Base-by-base conservation (phyloP, 2,888 invertebrate species). In the Scelioninae gen. 1 region DNA sequence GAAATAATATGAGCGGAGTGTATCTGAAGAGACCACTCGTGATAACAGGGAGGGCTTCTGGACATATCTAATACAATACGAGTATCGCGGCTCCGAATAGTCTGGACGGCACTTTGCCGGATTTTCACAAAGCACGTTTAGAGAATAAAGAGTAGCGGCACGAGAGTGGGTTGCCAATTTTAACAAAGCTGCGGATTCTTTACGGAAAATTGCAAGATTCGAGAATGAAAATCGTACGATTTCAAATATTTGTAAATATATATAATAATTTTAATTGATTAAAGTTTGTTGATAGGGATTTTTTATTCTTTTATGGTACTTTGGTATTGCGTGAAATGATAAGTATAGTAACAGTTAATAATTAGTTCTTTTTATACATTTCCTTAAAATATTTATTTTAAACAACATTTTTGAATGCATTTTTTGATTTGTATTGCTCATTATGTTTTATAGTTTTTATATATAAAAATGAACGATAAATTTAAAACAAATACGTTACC, bases 101-200 rank as follows among this genome's bases (percentile, higher is more conserved):
- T 83, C 83, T 83, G 83, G 76, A 80, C 76, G 76, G 72, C 76
- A 72, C 79, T 80, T 79, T 68, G 69, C 58, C 51, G 83, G 83
- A 83, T 83, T 83, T 80, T 77, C 76, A 63, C 76, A 63, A 72
- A 83, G 79, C 83, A 83, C 83, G 83, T 83, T 80, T 78, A 66
- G 75, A 75, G 69, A 66, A 83, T 83, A 83, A 83, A 83, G 79
- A 75, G 47, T 65, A 63, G 45, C 51, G 16, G 60, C 29, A 51
- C 71, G 75, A 79, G 75, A 51, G 71, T 71, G 66, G 66, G 65
- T 71, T 72, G 79, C 66, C 83, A 75, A 83, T 83, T 79, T 71
- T 47, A 79, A 76, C 79, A 76, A 79, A 83, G 76, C 75, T 75
- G 51, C 34, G 45, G 47, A 75, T 23, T 78, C 68, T 63, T 75